Base-by-base conservation (phyloP, 2,888 invertebrate genomes). In the Sesia bembeciformis region DNA sequence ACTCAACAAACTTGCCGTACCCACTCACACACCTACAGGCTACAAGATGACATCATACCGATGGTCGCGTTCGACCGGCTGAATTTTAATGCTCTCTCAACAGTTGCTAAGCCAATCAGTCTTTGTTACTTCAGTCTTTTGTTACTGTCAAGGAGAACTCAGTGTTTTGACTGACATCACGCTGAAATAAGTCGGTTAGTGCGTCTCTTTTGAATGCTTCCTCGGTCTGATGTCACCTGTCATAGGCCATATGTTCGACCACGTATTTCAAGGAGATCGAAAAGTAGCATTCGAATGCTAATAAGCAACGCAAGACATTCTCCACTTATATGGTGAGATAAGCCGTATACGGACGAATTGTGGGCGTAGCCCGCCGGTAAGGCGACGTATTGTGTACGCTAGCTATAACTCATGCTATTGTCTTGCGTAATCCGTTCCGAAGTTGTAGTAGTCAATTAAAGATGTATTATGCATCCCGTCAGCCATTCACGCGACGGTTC, bases 301-400 rank as follows among this genome's bases (percentile, higher is more conserved):
- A 81, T 83, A 69, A 65, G 60, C 56, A 60, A 40, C 67, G 73
- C 65, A 62, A 77, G 70, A 79, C 84, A 71, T 79, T 84, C 84
- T 67, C 79, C 73, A 62, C 84, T 72, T 84, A 85, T 81, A 85
- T 64, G 84, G 84, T 61, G 64, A 74, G 82, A 83, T 84, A 79
- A 74, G 66, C 77, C 77, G 66, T 74, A 79, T 79, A 78, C 62
- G 56, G 69, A 67, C 61, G 65, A 69, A 59, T 58, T 67, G 88
- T 87, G 78, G 85, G 87, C 80, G 86, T 76, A 66, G 72, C 66
- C 78, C 74, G 82, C 72, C 74, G 65, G 57, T 67, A 62, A 64
- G 68, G 66, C 68, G 74, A 65, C 67, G 65, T 64, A 76, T 72
- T 71, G 68, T 69, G 62, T 66, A 62, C 62, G 60, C 58, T 66